Conservation (phyloP, 2,888 invertebrate genomes). For the Phaedon cochleariae region DNA sequence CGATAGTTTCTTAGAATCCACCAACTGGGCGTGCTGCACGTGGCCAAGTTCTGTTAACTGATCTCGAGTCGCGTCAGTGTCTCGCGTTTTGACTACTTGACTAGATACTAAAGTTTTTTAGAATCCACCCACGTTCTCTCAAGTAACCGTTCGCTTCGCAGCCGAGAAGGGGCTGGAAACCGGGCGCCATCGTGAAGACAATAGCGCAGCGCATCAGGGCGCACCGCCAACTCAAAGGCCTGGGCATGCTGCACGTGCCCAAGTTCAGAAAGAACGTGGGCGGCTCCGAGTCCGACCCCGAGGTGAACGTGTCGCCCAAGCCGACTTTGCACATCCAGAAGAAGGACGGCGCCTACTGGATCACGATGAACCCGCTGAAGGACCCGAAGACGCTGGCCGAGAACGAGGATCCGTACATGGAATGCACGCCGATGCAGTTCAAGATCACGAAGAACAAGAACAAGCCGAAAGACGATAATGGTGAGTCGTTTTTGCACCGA, state of each 20-base stretch:
- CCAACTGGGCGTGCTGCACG: too few species aligned
- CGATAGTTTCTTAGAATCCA: too few species aligned
- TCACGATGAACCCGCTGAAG: slow-evolving; percentile 74
- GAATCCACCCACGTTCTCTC: too few species aligned
- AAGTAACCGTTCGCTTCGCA: slow-evolving; percentile 33
- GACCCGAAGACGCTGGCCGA: slow-evolving; percentile 66
- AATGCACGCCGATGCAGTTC: slow-evolving; percentile 74
- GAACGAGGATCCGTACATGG: slow-evolving; percentile 73
- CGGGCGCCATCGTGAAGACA: slow-evolving; percentile 67
- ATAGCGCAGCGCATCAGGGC: slow-evolving; percentile 55
- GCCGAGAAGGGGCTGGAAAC: slow-evolving; percentile 67
- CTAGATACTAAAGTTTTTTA: too few species aligned
- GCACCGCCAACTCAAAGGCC: slow-evolving; percentile 53
- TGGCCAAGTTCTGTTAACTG: too few species aligned
- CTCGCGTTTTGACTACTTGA: too few species aligned
- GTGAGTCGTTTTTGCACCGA: background rate
- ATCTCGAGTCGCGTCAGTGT: too few species aligned
- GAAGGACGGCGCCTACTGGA: slow-evolving; percentile 71
- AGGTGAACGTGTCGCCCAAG: slow-evolving; percentile 65
- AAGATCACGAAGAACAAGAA: slow-evolving; percentile 71
- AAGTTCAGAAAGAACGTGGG: slow-evolving; percentile 46
- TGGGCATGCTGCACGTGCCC: slow-evolving; percentile 46
- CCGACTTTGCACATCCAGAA: slow-evolving; percentile 73
- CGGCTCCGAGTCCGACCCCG: slow-evolving; percentile 59
- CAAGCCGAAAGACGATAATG: slow-evolving; percentile 45